These are phyloP conservation scores for Takifugu ocellatus DNA, from an alignment of 2,797 vertebrate species.

Conservation along the genomic window DNA sequence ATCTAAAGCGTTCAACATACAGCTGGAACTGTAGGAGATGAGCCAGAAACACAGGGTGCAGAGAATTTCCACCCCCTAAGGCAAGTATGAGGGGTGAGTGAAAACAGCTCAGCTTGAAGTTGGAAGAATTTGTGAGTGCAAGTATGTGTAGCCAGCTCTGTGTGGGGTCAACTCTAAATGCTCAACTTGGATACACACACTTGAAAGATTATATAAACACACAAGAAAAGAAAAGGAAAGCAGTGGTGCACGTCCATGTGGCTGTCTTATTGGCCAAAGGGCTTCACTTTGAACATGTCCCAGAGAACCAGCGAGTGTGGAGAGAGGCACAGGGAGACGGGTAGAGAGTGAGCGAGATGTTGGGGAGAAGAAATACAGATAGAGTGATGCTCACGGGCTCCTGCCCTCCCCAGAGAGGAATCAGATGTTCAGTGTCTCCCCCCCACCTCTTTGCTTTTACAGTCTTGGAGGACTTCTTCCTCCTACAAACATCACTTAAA, in stretches of 20 bases:
- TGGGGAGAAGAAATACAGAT: background rate
- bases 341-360: constrained; percentile 24
- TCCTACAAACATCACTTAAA: constrained; percentile 12
- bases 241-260: constrained; percentile 41
- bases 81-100: constrained; percentile 32
- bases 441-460: background rate
- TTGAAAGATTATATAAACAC: constrained; percentile 29
- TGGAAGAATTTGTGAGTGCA: constrained; percentile 4
- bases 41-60: constrained; percentile 19
- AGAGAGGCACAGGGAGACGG: constrained; percentile 2
- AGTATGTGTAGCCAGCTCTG: constrained; percentile 16
- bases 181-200: constrained; percentile 39
- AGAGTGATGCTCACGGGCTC: constrained; percentile 37
- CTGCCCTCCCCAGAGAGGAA: constrained; percentile 31
- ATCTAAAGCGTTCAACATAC: constrained; percentile 50
- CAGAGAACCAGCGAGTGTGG: constrained; percentile 28
- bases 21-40: constrained; percentile 47
- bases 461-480: background rate
- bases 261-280: constrained; percentile 63
- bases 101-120: constrained; percentile 45
- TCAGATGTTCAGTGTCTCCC: constrained; percentile 2
- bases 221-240: constrained; percentile 27
- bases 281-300: constrained; percentile 69
- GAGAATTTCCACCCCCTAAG: constrained; percentile 33
- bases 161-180: constrained; percentile 54